Conservation (phyloP, 2,888 invertebrate species). For the Amphiduros pacificus region DNA sequence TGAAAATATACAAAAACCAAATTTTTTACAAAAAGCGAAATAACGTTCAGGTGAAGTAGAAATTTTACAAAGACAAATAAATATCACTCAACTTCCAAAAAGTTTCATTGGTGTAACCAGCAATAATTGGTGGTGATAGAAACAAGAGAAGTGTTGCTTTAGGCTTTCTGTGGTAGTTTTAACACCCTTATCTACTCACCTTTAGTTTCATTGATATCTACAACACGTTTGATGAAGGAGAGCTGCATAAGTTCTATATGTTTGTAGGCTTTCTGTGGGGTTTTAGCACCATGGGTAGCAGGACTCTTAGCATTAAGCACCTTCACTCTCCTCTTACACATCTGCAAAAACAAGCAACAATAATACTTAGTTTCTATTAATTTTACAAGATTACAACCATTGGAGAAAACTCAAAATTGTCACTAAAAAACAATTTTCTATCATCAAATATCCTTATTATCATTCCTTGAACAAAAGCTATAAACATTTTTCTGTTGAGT, state of each 20-base stretch:
- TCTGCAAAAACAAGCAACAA: constrained; percentile 44
- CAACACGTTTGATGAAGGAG: constrained; percentile 85
- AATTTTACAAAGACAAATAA: not conserved
- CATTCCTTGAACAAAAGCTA: too few relatives aligned
- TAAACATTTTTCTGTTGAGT: too few relatives aligned
- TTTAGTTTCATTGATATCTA: constrained; percentile 85
- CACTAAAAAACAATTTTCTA: too few relatives aligned
- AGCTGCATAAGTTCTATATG: constrained; percentile 88
- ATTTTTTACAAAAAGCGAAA: not conserved
- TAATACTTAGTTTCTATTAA: not conserved
- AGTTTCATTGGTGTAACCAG: too few relatives aligned
- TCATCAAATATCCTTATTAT: too few relatives aligned
- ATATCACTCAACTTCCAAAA: too few relatives aligned
- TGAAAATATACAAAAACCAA: constrained; percentile 44
- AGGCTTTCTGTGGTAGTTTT: too few relatives aligned
- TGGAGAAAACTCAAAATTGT: not conserved
- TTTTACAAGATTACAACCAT: too few relatives aligned
- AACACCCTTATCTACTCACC: too few relatives aligned
- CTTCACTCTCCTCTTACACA: constrained; percentile 65
- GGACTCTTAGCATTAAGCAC: constrained; percentile 65
- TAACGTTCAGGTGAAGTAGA: not conserved
- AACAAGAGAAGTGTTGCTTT: too few relatives aligned
- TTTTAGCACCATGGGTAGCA: constrained; percentile 63
- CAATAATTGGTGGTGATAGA: too few relatives aligned
- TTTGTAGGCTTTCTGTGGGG: constrained; percentile 76